These are phyloP conservation scores for Belonocnema kinseyi DNA, from an alignment of 1,140 invertebrate genomes.

Conservation along the genomic window DNA sequence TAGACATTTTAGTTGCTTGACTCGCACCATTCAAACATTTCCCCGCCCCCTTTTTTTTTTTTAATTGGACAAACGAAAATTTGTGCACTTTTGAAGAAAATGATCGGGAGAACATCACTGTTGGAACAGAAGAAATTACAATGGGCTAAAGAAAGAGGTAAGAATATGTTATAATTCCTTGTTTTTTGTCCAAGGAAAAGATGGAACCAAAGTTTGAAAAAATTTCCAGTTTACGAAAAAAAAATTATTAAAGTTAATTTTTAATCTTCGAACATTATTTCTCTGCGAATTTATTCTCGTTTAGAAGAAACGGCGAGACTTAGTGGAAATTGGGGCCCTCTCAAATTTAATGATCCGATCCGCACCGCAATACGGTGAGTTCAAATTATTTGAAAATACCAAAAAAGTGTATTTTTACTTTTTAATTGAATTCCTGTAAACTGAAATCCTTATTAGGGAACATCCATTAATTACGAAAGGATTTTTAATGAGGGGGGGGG, in stretches of 20 bases:
- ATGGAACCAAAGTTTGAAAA: background rate
- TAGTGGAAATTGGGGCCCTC: slow-evolving; percentile 74
- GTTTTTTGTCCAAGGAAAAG: background rate
- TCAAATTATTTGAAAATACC: background rate
- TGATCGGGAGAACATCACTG: slow-evolving; percentile 77
- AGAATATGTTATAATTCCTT: slow-evolving; percentile 39
- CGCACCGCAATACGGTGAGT: slow-evolving; percentile 61
- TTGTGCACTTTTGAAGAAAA: slow-evolving; percentile 38
- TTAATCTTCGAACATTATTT: slow-evolving; percentile 14
- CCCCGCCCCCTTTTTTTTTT: background rate
- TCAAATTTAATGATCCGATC: slow-evolving; percentile 47
- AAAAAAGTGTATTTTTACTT: background rate
- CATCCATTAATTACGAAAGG: too few relatives aligned
- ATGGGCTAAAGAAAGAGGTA: slow-evolving; percentile 86
- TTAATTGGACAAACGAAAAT: slow-evolving; percentile 19
- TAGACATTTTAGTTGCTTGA: background rate
- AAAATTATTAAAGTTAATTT: background rate
- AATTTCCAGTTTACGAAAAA: background rate
- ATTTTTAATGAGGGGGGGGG: too few relatives aligned
- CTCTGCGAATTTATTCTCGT: slow-evolving; percentile 46
- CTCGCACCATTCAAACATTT: background rate
- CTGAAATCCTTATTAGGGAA: too few relatives aligned
- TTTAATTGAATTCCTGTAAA: too few relatives aligned
- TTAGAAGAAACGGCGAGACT: slow-evolving; percentile 81
- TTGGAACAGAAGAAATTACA: slow-evolving; percentile 85